Percentiles rank a stretch among this genome's conserved stretches.
Conservation (phyloP, 92 coral and sea anemone genomes). For the Zoanthus solanderi region DNA sequence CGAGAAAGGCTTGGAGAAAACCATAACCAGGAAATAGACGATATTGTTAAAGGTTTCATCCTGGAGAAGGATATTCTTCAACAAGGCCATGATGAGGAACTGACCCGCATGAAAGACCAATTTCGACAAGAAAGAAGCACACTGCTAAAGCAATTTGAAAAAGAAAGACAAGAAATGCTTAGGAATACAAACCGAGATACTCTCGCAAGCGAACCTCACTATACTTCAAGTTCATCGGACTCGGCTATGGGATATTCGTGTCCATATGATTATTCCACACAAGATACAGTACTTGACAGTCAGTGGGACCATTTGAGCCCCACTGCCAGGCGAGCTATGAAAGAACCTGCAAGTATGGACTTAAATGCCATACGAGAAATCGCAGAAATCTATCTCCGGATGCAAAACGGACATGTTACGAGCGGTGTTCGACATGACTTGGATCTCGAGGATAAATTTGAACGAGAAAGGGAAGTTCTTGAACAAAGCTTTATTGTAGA, state of each 20-base stretch:
- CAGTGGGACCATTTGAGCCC: slow-evolving; percentile 44
- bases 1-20: slow-evolving; percentile 50
- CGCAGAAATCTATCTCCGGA: slow-evolving; percentile 86
- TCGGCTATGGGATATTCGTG: slow-evolving; percentile 57
- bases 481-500: slow-evolving; percentile 81
- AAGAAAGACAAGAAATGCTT: slow-evolving; percentile 69
- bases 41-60: slow-evolving; percentile 86
- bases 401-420: slow-evolving; percentile 79
- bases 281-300: slow-evolving; percentile 40
- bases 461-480: slow-evolving; percentile 81
- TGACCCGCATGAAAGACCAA: slow-evolving; percentile 74
- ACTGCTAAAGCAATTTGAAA: slow-evolving; percentile 76
- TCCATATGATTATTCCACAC: slow-evolving; percentile 31
- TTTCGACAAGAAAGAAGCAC: slow-evolving; percentile 74
- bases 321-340: slow-evolving; percentile 22
- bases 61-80: slow-evolving; percentile 92
- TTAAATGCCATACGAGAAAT: slow-evolving; percentile 77
- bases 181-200: slow-evolving; percentile 64
- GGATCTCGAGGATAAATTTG: slow-evolving; percentile 95
- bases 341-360: slow-evolving; percentile 64
- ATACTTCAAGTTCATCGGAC: slow-evolving; percentile 44
- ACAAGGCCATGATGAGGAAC: slow-evolving; percentile 91
- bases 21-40: slow-evolving; percentile 84
- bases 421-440: slow-evolving; percentile 91
- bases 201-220: slow-evolving; percentile 44